Base-by-base conservation (phyloP, 2,113 vertebrate genomes). In the Thamnophis sirtalis region DNA sequence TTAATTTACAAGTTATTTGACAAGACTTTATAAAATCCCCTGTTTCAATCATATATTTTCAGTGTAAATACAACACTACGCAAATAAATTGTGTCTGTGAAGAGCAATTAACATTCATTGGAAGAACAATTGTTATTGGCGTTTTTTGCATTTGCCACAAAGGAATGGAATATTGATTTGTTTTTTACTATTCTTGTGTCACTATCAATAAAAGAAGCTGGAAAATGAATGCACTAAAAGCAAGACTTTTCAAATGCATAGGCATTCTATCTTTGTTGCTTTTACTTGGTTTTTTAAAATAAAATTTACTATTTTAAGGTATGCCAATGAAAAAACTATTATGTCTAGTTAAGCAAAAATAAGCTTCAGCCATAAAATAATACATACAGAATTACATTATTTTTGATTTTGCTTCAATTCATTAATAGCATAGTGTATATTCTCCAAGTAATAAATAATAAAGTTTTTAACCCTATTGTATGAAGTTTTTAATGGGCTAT, bases 21-120 rank as follows among this genome's bases (percentile, higher is more conserved):
- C 0, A 93, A 21, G 50, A 48, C 33, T 90, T 0, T 86, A 94
- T 90, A 11, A 85, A 92, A 94, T 21, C 21, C 0, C 0, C 0
- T 28, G 93, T 54, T 90, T 60, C 87, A 51, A 86, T 90, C 3
- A 1, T 89, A 89, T 15, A 24, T 90, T 95, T 56, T 1, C 86
- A 93, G 86, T 58, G 5, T 55, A 91, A 95, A 95, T 51, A 38
- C 60, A 58, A 7, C 91, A n/a, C 13, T 91, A 92, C n/a, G 38
- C 0, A 90, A 91, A 28, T 3, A 86, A 3, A 51, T 89, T 85
- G 15, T 17, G 1, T 48, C 19, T 93, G 49, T 24, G 87, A 87
- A 90, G 13, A 93, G 0, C 38, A 48, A 92, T 92, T 94, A 95
- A 93, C 54, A 54, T 63, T 93, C 93, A 94, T 93, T 93, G 94